Evolutionary conservation across 2,113 vertebrate species (phyloP), one percentile per base, ranked within the genome.

Genomic region (Pipa parva): DNA sequence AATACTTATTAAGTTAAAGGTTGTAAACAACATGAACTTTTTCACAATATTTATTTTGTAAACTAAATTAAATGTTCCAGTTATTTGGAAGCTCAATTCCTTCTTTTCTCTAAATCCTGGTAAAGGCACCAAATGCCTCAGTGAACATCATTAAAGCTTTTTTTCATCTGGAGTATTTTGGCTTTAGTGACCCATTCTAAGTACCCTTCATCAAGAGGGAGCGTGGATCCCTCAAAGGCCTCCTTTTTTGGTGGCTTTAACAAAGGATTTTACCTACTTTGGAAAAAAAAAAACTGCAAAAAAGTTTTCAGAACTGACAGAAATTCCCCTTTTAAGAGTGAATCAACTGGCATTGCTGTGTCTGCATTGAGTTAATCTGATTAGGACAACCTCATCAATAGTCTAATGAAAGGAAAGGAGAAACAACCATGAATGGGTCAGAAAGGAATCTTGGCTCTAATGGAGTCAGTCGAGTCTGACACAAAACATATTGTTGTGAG

Each of bases 311-410:
- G 85, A 75, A 76, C 90, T 89, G 85, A 85, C 84, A 80, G 83
- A 80, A 85, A 77, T 77, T 85, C 86, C 90, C 88, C 89, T 84
- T 63, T 31, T 63, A 42, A 88, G 83, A 84, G 84, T 90, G 91
- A 93, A 92, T 89, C 91, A 94, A 93, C 89, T 88, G 84, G 89
- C 70, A 73, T 81, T 84, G 88, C 87, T 89, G 85, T 85, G 76
- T 89, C 87, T 89, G 88, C 90, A 88, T 87, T 91, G 89, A 89
- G 91, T 90, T 94, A 95, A 95, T 95, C 92, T 92, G 90, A 93
- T 95, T 93, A 95, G 87, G 85, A 84, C 91, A 89, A 91, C 89
- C 91, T 94, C 91, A 92, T 93, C 92, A 92, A 91, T 85, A 79
- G 86, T 72, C 82, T 78, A 28, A 80, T 90, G 91, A 89, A 92